These are phyloP conservation scores for Bombyx mandarina DNA, from an alignment of 1,140 invertebrate genomes.

Conservation along the genomic window DNA sequence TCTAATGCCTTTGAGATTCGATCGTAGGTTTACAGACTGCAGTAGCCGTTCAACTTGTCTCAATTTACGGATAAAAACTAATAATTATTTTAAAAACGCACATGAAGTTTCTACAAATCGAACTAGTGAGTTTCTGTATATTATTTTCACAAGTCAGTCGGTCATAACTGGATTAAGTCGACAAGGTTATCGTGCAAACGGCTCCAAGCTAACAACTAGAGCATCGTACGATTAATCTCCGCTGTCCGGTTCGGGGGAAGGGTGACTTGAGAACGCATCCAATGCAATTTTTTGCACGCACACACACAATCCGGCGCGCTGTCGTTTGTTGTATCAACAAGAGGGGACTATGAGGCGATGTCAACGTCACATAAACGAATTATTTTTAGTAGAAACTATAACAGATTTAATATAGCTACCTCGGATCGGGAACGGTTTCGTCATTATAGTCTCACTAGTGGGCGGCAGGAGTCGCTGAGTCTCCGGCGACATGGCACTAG, in stretches of 20 bases:
- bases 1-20: no score
- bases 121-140: no score
- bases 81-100: no score
- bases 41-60: no score
- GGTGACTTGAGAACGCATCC: conserved; percentile 1
- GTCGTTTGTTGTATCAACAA: no score
- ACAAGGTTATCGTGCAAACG: no score
- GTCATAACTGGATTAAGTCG: no score
- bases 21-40: no score
- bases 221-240: not conserved
- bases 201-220: no score
- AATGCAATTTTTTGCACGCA: conserved; percentile 2
- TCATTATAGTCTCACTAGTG: conserved; percentile 85
- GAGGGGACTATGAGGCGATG: conserved; percentile 4
- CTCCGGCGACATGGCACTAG: conserved; percentile 77
- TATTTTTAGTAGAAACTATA: conserved; percentile 25
- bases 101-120: no score
- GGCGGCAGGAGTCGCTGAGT: conserved; percentile 77
- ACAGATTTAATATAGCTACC: conserved; percentile 65
- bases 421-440: conserved; percentile 87
- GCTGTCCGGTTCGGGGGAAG: conserved; percentile 1
- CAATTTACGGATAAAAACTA: no score
- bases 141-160: no score
- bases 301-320: not conserved
- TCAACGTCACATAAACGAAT: conserved; percentile 9